A percentile compares a stretch with the other conserved stretches of the same genome.
Conservation (phyloP, 2,888 invertebrate genomes). For the Maniola hyperantus region DNA sequence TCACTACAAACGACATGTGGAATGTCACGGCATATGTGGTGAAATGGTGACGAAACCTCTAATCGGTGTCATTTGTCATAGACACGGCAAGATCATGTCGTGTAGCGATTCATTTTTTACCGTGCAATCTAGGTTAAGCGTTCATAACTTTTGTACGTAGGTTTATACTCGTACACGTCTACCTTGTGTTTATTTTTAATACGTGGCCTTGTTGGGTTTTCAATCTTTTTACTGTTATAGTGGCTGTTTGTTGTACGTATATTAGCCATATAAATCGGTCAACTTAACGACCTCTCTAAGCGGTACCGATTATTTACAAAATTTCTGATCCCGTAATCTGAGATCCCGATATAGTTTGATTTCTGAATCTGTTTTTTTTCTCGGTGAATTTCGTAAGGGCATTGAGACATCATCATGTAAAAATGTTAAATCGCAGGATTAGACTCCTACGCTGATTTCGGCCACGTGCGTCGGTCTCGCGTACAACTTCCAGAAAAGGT, state of each 20-base stretch:
- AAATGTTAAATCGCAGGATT: too few relatives aligned
- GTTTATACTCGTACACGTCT: constrained; percentile 38
- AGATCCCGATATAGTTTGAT: neutral
- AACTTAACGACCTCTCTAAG: neutral
- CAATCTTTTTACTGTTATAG: constrained; percentile 15
- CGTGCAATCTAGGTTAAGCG: constrained; percentile 45
- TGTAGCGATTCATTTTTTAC: constrained; percentile 27
- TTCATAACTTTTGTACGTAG: constrained; percentile 45
- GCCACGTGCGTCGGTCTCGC: too few relatives aligned
- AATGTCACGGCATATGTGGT: constrained; percentile 23
- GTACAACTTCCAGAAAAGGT: too few relatives aligned
- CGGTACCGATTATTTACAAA: neutral
- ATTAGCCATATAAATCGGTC: neutral
- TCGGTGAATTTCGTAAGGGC: too few relatives aligned
- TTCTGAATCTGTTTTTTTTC: neutral
- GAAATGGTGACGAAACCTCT: constrained; percentile 31
- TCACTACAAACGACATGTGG: constrained; percentile 11
- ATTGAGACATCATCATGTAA: too few relatives aligned
- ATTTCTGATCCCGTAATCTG: too few relatives aligned
- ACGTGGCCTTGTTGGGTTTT: constrained; percentile 18
- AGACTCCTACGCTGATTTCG: too few relatives aligned
- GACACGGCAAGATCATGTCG: constrained; percentile 32
- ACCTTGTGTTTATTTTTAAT: constrained; percentile 39
- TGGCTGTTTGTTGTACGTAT: constrained; percentile 1
- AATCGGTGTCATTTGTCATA: constrained; percentile 36